phyloP scores from a whole-genome alignment of 2,113 vertebrate genomes.

The Diadophis punctatus region DNA sequence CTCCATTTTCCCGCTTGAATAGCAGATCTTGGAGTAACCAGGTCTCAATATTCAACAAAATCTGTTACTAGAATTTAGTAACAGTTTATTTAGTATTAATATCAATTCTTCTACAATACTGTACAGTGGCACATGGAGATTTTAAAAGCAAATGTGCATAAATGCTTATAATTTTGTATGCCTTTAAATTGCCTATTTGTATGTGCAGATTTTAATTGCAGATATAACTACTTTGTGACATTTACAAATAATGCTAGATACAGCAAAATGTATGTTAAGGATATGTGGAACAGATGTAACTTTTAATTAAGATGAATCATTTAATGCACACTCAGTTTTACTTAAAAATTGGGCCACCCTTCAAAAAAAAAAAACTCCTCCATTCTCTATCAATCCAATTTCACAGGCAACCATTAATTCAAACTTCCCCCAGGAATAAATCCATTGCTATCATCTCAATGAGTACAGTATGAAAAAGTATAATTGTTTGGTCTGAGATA shows the following conservation, averaged over 20 bases:
- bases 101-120: background rate
- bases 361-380: background rate
- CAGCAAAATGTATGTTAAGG: background rate
- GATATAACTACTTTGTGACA: slow-evolving; percentile 11
- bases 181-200: slow-evolving; percentile 16
- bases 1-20: too few relatives aligned
- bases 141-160: background rate
- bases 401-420: background rate
- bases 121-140: background rate
- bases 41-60: background rate
- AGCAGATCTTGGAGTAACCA: too few relatives aligned
- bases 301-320: slow-evolving; percentile 47
- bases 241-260: slow-evolving; percentile 37
- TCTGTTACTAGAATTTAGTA: background rate
- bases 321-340: slow-evolving; percentile 38
- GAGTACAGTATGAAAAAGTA: slow-evolving; percentile 11
- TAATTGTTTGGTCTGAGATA: slow-evolving; percentile 33
- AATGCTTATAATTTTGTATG: background rate
- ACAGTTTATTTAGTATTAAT: background rate
- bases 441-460: background rate
- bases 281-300: background rate
- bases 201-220: slow-evolving; percentile 18
- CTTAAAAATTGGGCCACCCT: slow-evolving; percentile 30
- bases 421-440: slow-evolving; percentile 31
- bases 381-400: background rate